Base-by-base conservation (phyloP, 2,888 invertebrate genomes). In the Eristalis arbustorum region DNA sequence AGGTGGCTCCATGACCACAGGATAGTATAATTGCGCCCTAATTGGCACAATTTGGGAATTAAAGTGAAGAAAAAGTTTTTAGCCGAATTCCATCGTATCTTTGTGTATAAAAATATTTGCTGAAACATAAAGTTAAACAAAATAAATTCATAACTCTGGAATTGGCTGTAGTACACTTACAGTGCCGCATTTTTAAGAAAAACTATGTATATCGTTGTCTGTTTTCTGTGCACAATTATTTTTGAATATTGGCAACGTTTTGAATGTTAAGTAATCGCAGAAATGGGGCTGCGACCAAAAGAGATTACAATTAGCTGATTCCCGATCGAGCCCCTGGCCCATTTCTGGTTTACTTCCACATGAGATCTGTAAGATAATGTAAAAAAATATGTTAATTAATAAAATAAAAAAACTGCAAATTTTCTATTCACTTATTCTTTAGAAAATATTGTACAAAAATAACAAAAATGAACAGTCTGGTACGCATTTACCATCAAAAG, bases 21-120 rank as follows among this genome's bases (percentile, higher is more conserved):
- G 89, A 89, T 88, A 89, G 89, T 89, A 88, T 87, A 89, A 84
- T 85, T 84, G 88, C 88, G 89, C 90, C 89, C 88, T 82, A 87
- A 88, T 89, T 89, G 89, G 90, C 90, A 90, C 90, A 90, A 89
- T 89, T 89, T 85, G 88, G 74, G 85, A 85, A 73, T 81, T 76
- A 42, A 85, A 82, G 75, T 82, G 68, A 74, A 72, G 78, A 69
- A 78, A 82, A 79, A 68, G 76, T 88, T 88, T 77, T 91, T 92
- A 92, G 88, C 92, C 92, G 89, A 92, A 92, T 91, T 92, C 92
- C 92, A 92, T 92, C 90, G 90, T 91, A 91, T 91, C 90, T 90
- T 90, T 91, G 89, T 90, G 90, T 90, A 91, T 90, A 90, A 90
- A 91, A 91, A 90, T 90, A 89, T 91, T 91, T 90, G 90, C 91